Percentiles rank a stretch among this genome's conserved stretches.
phyloP scores from a whole-genome alignment of 2,113 vertebrate genomes.

The Nesoenas mayeri region DNA sequence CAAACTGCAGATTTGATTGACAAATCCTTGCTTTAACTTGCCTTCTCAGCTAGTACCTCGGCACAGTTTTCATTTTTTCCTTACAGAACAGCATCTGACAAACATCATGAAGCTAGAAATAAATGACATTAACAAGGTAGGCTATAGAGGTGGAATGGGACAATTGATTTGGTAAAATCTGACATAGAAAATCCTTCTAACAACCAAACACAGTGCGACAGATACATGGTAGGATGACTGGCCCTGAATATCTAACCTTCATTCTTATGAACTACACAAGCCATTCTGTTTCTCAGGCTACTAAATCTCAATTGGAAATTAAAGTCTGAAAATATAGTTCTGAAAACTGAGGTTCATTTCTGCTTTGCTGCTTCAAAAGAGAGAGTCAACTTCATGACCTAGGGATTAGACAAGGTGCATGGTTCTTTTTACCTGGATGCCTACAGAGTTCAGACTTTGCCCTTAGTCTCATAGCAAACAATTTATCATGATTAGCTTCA shows the following conservation, averaged over 20 bases:
- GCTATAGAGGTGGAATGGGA: conserved; percentile 20
- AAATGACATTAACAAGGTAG: conserved; percentile 46
- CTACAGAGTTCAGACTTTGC: not conserved
- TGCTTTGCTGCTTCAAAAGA: not conserved
- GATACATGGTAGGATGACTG: not conserved
- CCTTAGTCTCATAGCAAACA: not conserved
- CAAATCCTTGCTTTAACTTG: not conserved
- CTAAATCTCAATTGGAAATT: conserved; percentile 51
- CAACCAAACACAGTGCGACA: not conserved
- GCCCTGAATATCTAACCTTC: conserved; percentile 10
- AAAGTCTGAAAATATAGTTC: not conserved
- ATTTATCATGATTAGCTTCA: not conserved
- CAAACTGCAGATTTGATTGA: not conserved
- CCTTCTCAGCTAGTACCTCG: not conserved
- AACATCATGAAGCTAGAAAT: not conserved
- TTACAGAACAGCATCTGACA: conserved; percentile 24
- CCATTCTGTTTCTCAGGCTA: conserved; percentile 37
- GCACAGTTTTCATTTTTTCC: not conserved
- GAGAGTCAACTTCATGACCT: not conserved
- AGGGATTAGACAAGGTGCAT: not conserved
- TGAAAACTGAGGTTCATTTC: conserved; percentile 6
- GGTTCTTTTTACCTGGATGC: not conserved
- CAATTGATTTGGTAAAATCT: conserved; percentile 44
- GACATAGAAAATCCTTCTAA: conserved; percentile 22
- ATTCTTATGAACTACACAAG: conserved; percentile 49